Evolutionary conservation across 1,140 invertebrate species (phyloP).

Genomic region (Drosophila miranda): DNA sequence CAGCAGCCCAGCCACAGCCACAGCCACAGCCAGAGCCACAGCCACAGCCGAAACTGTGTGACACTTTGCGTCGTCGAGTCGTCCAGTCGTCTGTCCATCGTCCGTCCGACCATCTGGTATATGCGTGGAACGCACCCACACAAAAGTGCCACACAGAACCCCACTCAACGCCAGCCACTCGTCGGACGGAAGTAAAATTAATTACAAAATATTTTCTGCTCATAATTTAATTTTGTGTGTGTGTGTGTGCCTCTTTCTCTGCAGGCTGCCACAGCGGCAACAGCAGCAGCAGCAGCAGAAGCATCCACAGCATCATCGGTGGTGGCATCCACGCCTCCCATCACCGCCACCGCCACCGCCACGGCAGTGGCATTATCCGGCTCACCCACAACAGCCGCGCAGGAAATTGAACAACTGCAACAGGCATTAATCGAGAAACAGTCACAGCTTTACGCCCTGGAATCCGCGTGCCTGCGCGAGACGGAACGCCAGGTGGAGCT

Average conservation of each 20-base stretch:
- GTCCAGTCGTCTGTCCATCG: too few relatives aligned
- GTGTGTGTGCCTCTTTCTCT: slow-evolving; percentile 22
- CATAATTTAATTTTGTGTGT: slow-evolving; percentile 47
- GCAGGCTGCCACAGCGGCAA: slow-evolving; percentile 56
- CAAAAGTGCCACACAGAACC: too few relatives aligned
- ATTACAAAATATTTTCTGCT: slow-evolving; percentile 64
- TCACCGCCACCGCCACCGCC: slow-evolving; percentile 5
- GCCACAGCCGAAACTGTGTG: slow-evolving; percentile 50
- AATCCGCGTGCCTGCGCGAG: slow-evolving; percentile 92
- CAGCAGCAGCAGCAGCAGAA: slow-evolving; percentile 10
- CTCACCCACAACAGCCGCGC: slow-evolving; percentile 8
- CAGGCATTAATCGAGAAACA: slow-evolving; percentile 91
- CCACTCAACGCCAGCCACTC: slow-evolving; percentile 1
- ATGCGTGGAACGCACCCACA: slow-evolving; percentile 27
- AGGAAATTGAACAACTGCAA: slow-evolving; percentile 93
- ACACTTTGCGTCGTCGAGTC: slow-evolving; percentile 67
- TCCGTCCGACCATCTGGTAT: neutral
- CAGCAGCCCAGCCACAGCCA: neutral
- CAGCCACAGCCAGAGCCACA: slow-evolving; percentile 11
- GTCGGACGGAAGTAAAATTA: slow-evolving; percentile 66
- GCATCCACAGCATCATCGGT: slow-evolving; percentile 20
- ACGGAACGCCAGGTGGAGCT: slow-evolving; percentile 90
- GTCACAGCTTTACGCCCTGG: slow-evolving; percentile 92
- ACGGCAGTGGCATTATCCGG: slow-evolving; percentile 14
- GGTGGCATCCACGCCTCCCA: neutral